A percentile compares a stretch with the other conserved stretches of the same genome.
phyloP scores from a whole-genome alignment of 2,797 vertebrate genomes.

The Lindbergichthys nudifrons region DNA sequence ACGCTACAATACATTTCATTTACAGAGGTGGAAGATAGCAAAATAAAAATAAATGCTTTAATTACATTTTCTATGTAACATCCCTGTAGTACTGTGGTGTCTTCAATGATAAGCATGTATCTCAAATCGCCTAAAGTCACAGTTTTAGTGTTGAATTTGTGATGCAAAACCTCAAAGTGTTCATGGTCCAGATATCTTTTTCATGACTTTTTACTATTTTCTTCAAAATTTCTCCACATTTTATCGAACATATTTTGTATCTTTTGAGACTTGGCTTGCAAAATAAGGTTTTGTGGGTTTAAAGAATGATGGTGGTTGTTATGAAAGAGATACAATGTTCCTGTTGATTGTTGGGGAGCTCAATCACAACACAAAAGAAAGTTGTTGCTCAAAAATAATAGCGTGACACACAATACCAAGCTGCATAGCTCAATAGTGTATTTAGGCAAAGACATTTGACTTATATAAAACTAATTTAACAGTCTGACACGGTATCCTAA shows the following conservation, averaged over 20 bases:
- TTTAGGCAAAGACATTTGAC: not conserved
- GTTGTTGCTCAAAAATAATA: constrained; percentile 1
- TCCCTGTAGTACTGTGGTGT: not conserved
- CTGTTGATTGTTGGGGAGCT: not conserved
- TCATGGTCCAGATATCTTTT: not conserved
- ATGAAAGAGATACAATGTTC: too few species aligned
- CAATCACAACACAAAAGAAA: not conserved
- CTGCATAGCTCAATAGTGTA: not conserved
- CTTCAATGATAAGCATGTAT: not conserved
- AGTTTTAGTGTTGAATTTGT: not conserved
- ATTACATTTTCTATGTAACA: not conserved
- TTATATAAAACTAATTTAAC: not conserved
- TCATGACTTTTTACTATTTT: not conserved
- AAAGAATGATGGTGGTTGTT: not conserved
- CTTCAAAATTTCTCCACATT: not conserved
- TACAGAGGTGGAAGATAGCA: not conserved
- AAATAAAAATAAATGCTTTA: not conserved
- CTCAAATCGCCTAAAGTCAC: not conserved
- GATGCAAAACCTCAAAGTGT: too few species aligned
- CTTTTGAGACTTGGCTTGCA: not conserved
- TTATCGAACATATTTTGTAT: not conserved
- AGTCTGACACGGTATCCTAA: not conserved
- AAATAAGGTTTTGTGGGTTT: not conserved
- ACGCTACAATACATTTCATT: not conserved
- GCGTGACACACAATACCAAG: not conserved